Conservation (phyloP, 1,140 invertebrate genomes). For the Brachionus paranguensis region DNA sequence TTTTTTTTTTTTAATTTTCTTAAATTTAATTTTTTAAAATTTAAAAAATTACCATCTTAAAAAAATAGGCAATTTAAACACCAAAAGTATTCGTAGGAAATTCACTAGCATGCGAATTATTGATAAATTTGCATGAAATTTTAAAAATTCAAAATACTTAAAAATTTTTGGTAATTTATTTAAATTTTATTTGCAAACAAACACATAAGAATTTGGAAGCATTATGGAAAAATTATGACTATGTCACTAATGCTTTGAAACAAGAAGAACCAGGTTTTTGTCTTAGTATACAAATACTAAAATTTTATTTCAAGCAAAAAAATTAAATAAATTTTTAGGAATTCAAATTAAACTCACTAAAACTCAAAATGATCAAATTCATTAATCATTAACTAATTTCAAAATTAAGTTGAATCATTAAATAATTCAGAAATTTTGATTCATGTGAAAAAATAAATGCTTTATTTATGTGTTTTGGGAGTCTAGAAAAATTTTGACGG, state of each 20-base stretch:
- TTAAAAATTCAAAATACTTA: neutral
- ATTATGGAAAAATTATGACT: conserved; percentile 1
- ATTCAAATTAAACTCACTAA: too few relatives aligned
- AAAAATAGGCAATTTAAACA: neutral
- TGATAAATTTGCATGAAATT: neutral
- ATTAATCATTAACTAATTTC: too few relatives aligned
- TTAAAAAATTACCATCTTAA: neutral
- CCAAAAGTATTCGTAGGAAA: neutral
- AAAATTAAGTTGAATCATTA: too few relatives aligned
- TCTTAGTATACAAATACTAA: neutral
- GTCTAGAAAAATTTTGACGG: too few relatives aligned
- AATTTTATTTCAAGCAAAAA: neutral
- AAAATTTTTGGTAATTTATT: neutral
- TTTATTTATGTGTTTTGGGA: too few relatives aligned
- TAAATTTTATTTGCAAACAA: neutral
- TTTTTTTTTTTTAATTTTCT: neutral
- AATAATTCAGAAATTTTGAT: too few relatives aligned
- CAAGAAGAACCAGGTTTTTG: neutral
- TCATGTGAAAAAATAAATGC: too few relatives aligned
- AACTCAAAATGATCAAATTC: too few relatives aligned
- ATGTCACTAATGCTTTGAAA: neutral
- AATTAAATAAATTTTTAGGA: too few relatives aligned
- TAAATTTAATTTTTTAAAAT: neutral
- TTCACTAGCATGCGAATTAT: neutral
- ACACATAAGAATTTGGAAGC: neutral